A percentile compares a stretch with the other conserved stretches of the same genome.
These are phyloP conservation scores for Trissolcus basalis DNA, from an alignment of 1,140 invertebrate species.

Conservation along the genomic window DNA sequence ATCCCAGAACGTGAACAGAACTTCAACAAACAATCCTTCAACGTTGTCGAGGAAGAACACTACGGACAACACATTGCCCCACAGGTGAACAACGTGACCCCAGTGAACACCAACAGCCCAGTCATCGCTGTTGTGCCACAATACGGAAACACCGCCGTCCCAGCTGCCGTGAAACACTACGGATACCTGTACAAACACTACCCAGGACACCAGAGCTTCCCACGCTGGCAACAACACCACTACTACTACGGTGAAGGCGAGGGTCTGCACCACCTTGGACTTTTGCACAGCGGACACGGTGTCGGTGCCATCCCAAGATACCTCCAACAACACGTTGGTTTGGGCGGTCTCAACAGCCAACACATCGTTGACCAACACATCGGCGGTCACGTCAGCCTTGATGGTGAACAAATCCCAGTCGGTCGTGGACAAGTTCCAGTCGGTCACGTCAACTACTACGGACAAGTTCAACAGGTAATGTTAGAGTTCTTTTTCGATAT, in stretches of 20 bases:
- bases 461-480: too few species aligned
- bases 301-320: conserved; percentile 14
- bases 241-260: conserved; percentile 45
- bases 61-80: conserved; percentile 60
- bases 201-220: conserved; percentile 67
- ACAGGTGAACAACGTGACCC: conserved; percentile 18
- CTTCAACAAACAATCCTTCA: conserved; percentile 63
- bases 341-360: too few species aligned
- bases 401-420: conserved; percentile 26
- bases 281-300: conserved; percentile 25
- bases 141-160: conserved; percentile 42
- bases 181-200: conserved; percentile 65
- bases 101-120: conserved; percentile 52
- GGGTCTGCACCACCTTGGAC: conserved; percentile 33
- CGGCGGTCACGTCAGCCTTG: not conserved
- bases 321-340: conserved; percentile 15
- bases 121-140: conserved; percentile 67
- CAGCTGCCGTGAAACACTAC: conserved; percentile 52
- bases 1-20: conserved; percentile 62
- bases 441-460: too few species aligned
- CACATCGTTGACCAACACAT: not conserved
- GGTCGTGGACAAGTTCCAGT: conserved; percentile 19
- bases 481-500: too few species aligned
- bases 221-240: conserved; percentile 63
- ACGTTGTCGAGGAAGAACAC: conserved; percentile 68